These are phyloP conservation scores for Mimumesa dahlbomi DNA, from an alignment of 2,888 invertebrate genomes.

Conservation along the genomic window DNA sequence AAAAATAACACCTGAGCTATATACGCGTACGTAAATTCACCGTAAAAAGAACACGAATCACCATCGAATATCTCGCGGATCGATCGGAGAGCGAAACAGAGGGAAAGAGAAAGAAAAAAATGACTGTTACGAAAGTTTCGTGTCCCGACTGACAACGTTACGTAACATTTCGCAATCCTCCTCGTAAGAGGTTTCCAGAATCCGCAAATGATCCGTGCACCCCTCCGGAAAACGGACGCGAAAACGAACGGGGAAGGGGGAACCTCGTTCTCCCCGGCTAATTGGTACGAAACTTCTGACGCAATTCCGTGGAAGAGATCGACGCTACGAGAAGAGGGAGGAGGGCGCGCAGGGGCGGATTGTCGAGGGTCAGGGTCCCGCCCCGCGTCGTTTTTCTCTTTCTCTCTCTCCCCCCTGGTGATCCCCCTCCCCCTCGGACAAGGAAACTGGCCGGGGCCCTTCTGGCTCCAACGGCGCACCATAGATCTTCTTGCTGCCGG, in stretches of 20 bases:
- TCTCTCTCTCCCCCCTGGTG: conserved; percentile 19
- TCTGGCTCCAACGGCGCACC: conserved; percentile 1
- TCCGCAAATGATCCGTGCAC: conserved; percentile 1
- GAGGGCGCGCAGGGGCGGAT: conserved; percentile 54
- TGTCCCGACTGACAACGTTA: not conserved
- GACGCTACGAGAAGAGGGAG: conserved; percentile 3
- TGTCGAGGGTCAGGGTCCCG: conserved; percentile 64
- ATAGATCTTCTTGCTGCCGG: conserved; percentile 3
- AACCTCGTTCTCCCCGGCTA: conserved; percentile 28
- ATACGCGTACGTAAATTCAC: no score
- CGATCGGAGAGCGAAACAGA: not conserved
- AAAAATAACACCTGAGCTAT: no score
- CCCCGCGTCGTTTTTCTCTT: conserved; percentile 51
- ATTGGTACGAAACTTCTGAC: conserved; percentile 56
- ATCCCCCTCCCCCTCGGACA: not conserved
- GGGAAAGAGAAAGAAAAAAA: no score
- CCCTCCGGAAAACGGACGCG: conserved; percentile 6
- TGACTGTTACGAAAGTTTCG: no score
- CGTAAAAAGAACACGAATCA: no score
- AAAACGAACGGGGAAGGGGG: not conserved
- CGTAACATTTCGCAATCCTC: not conserved
- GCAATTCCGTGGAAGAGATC: conserved; percentile 38
- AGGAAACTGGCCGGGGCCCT: conserved; percentile 35
- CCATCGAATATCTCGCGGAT: no score
- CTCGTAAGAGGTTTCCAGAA: conserved; percentile 20